These are phyloP conservation scores for Pseudococcus longispinus DNA, from an alignment of 2,888 invertebrate genomes.

Conservation along the genomic window DNA sequence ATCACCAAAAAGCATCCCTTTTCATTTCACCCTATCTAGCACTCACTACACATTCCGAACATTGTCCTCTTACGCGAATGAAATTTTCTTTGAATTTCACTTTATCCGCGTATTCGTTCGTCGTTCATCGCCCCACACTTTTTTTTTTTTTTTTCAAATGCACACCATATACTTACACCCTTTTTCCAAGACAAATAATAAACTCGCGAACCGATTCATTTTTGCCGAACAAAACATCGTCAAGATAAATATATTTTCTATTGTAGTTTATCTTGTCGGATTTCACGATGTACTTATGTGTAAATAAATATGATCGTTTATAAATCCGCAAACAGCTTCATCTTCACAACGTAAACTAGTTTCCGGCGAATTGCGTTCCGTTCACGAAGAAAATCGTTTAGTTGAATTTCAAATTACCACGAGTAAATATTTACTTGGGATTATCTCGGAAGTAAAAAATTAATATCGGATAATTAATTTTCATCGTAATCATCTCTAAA, in stretches of 20 bases:
- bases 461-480: background rate
- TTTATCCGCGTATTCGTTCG: slow-evolving; percentile 48
- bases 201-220: slow-evolving; percentile 21
- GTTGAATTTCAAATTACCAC: background rate
- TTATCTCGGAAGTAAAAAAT: background rate
- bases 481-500: background rate
- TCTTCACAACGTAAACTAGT: background rate
- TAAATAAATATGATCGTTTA: background rate
- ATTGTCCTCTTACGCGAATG: slow-evolving; percentile 47
- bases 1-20: slow-evolving; percentile 49
- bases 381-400: background rate
- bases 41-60: slow-evolving; percentile 50
- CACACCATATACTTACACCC: slow-evolving; percentile 12
- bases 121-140: slow-evolving; percentile 26
- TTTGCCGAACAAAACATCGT: slow-evolving; percentile 21
- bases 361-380: background rate
- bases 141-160: background rate
- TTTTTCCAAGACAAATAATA: slow-evolving; percentile 5
- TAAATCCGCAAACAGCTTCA: background rate
- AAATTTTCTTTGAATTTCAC: slow-evolving; percentile 50
- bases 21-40: slow-evolving; percentile 32
- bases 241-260: slow-evolving; percentile 21
- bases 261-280: slow-evolving; percentile 37
- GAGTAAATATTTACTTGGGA: background rate
- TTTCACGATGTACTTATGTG: background rate